Evolutionary conservation across 2,113 vertebrate genomes (phyloP).

Genomic region (Periophthalmodon schlosseri): DNA sequence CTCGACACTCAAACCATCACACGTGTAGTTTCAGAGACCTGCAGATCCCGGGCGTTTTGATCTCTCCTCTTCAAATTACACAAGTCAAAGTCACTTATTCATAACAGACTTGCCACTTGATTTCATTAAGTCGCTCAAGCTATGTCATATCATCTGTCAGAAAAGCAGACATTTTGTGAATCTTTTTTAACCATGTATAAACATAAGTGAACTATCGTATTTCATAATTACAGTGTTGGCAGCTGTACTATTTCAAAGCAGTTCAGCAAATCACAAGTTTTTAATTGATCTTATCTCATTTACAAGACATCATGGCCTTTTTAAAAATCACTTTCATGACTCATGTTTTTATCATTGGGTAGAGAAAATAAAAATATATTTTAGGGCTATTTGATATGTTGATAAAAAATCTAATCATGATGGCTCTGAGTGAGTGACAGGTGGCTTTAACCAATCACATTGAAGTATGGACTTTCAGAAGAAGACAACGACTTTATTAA

Average conservation of each 20-base stretch:
- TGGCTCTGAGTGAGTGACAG: too few relatives aligned
- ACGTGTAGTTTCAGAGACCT: slow-evolving; percentile 12
- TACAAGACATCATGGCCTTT: background rate
- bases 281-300: background rate
- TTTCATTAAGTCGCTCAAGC: slow-evolving; percentile 14
- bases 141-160: background rate
- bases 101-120: slow-evolving; percentile 25
- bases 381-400: too few relatives aligned
- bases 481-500: too few relatives aligned
- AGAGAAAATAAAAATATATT: too few relatives aligned
- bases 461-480: too few relatives aligned
- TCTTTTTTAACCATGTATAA: background rate
- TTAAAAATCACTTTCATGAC: background rate
- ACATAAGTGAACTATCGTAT: background rate
- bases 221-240: background rate
- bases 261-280: background rate
- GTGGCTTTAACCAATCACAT: too few relatives aligned
- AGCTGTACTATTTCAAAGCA: background rate
- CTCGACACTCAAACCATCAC: slow-evolving; percentile 1
- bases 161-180: background rate
- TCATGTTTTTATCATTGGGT: too few relatives aligned
- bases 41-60: slow-evolving; percentile 38
- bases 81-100: slow-evolving; percentile 44
- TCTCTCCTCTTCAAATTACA: slow-evolving; percentile 26
- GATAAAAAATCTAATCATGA: too few relatives aligned